phyloP scores from a whole-genome alignment of 2,797 vertebrate genomes.

The Gymnoscopelus braueri region DNA sequence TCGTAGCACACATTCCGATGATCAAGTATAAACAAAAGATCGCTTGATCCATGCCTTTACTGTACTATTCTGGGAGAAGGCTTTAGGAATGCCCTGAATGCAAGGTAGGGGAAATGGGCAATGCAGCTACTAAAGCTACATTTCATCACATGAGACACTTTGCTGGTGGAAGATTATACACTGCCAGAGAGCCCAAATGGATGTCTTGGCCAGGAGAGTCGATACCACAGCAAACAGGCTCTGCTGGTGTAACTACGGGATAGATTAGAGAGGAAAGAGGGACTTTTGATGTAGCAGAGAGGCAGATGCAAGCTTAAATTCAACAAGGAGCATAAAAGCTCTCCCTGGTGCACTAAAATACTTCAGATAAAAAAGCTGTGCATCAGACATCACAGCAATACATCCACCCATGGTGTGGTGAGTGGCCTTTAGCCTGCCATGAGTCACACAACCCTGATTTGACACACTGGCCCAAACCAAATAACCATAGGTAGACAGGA shows the following conservation, averaged over 20 bases:
- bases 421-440: not conserved
- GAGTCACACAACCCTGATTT: constrained; percentile 15
- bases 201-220: constrained; percentile 12
- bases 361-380: constrained; percentile 28
- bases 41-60: not conserved
- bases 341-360: not conserved
- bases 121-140: not conserved
- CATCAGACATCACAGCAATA: constrained; percentile 19
- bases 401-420: constrained; percentile 11
- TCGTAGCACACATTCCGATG: no score
- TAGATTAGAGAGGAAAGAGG: constrained; percentile 35
- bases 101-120: not conserved
- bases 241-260: constrained; percentile 18
- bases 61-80: not conserved
- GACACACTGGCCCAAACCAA: constrained; percentile 8
- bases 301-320: constrained; percentile 31
- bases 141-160: constrained; percentile 18
- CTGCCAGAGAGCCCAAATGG: constrained; percentile 22
- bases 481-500: constrained; percentile 11
- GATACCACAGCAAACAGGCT: constrained; percentile 39
- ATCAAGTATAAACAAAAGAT: no score
- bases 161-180: constrained; percentile 16
- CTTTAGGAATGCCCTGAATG: not conserved
- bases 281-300: constrained; percentile 35
- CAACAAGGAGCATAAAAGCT: constrained; percentile 10